Conservation (phyloP, 2,797 vertebrate genomes). For the Melanogrammus aeglefinus region DNA sequence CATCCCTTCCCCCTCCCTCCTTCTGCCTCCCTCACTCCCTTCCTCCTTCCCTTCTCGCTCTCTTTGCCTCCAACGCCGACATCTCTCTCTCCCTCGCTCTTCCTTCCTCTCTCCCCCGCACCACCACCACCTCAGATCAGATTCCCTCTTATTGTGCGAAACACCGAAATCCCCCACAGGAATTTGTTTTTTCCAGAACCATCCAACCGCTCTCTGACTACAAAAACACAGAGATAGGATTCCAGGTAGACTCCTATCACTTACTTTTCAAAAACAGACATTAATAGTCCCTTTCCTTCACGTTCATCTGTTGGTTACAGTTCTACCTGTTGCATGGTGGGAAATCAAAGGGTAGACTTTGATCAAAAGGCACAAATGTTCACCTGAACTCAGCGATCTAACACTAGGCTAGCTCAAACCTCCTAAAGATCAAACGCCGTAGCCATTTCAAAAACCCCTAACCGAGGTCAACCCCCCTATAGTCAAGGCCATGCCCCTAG, state of each 20-base stretch:
- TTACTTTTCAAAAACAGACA: background rate
- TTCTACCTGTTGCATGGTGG: background rate
- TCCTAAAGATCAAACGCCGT: background rate
- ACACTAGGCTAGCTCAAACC: background rate
- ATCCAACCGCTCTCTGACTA: constrained; percentile 29
- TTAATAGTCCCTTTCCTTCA: background rate
- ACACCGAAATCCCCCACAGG: constrained; percentile 43
- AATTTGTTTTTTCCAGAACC: constrained; percentile 27
- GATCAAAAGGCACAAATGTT: too few species aligned
- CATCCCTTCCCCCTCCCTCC: too few species aligned
- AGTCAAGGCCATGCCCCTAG: background rate
- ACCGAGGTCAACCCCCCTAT: background rate
- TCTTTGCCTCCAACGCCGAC: too few species aligned
- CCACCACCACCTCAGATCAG: constrained; percentile 2
- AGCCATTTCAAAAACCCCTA: background rate
- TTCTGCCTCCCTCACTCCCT: too few species aligned
- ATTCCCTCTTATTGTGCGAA: constrained; percentile 23
- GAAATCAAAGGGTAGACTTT: too few species aligned
- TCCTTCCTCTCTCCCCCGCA: background rate
- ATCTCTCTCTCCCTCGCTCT: background rate
- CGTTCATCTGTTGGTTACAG: background rate
- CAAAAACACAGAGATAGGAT: background rate
- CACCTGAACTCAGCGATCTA: background rate
- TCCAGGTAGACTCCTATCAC: background rate
- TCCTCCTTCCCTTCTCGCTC: too few species aligned